A percentile compares a stretch with the other conserved stretches of the same genome.
Conservation (phyloP, 2,797 vertebrate genomes). For the Paedocypris micromegethes region DNA sequence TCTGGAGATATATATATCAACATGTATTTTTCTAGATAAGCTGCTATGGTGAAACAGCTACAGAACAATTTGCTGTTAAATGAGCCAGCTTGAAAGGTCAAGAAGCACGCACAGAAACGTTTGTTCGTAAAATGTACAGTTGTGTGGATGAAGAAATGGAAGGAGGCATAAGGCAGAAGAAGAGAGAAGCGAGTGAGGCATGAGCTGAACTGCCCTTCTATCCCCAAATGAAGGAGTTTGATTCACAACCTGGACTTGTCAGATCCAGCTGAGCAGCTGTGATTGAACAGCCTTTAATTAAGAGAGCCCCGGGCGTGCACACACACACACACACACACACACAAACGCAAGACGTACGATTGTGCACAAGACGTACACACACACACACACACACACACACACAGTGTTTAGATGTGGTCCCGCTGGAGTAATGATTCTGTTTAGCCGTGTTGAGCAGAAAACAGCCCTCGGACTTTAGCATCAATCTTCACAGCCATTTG, state of each 20-base stretch:
- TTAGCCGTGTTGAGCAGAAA: constrained; percentile 27
- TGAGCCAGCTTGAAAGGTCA: no score
- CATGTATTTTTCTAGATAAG: no score
- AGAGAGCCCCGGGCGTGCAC: constrained; percentile 26
- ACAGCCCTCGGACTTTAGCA: constrained; percentile 22
- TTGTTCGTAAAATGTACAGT: constrained; percentile 13
- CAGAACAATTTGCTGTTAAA: no score
- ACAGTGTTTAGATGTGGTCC: constrained; percentile 12
- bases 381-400: constrained; percentile 2
- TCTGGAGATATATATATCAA: no score
- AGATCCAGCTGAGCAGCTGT: constrained; percentile 50
- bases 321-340: constrained; percentile 2
- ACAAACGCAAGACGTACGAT: constrained; percentile 9
- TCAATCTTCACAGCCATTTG: constrained; percentile 33
- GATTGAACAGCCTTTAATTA: constrained; percentile 59
- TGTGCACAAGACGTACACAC: constrained; percentile 2
- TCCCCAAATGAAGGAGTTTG: constrained; percentile 49
- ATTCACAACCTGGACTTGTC: constrained; percentile 57
- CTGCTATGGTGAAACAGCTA: no score
- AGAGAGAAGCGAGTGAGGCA: not conserved
- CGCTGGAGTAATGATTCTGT: constrained; percentile 31
- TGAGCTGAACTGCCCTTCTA: constrained; percentile 21
- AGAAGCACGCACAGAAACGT: no score
- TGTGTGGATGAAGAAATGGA: constrained; percentile 4
- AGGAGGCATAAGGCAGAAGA: not conserved